A percentile compares a stretch with the other conserved stretches of the same genome.
Evolutionary conservation across 2,113 vertebrate species (phyloP).

Genomic region (Scomber scombrus): DNA sequence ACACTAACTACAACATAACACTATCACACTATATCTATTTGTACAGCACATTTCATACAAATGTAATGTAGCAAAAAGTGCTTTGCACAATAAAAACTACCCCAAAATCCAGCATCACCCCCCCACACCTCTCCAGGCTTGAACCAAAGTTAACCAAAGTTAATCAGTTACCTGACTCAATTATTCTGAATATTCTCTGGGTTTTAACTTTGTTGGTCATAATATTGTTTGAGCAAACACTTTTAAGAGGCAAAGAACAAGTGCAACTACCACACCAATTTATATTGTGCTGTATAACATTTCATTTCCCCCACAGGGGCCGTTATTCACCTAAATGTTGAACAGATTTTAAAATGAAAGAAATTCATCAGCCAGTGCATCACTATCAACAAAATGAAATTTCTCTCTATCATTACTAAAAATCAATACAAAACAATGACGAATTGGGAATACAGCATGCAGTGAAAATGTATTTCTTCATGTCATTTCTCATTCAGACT

Average conservation of each 20-base stretch:
- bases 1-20: not conserved
- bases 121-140: not conserved
- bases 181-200: slow-evolving; percentile 1
- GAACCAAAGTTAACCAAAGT: slow-evolving; percentile 13
- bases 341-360: slow-evolving; percentile 37
- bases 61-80: no score
- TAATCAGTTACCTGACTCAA: slow-evolving; percentile 13
- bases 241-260: no score
- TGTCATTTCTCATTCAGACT: no score
- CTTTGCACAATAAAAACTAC: no score
- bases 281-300: slow-evolving; percentile 12
- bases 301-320: slow-evolving; percentile 28
- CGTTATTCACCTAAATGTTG: slow-evolving; percentile 43
- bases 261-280: slow-evolving; percentile 17
- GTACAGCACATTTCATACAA: no score
- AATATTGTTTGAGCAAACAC: no score
- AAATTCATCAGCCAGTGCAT: slow-evolving; percentile 38
- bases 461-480: not conserved
- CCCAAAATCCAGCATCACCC: not conserved
- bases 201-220: not conserved
- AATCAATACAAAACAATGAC: not conserved
- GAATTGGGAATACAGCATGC: not conserved
- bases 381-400: slow-evolving; percentile 29
- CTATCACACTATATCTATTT: not conserved
- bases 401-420: slow-evolving; percentile 6